Evolutionary conservation across 1,140 invertebrate genomes (phyloP).

Genomic region (Brachionus paranguensis): DNA sequence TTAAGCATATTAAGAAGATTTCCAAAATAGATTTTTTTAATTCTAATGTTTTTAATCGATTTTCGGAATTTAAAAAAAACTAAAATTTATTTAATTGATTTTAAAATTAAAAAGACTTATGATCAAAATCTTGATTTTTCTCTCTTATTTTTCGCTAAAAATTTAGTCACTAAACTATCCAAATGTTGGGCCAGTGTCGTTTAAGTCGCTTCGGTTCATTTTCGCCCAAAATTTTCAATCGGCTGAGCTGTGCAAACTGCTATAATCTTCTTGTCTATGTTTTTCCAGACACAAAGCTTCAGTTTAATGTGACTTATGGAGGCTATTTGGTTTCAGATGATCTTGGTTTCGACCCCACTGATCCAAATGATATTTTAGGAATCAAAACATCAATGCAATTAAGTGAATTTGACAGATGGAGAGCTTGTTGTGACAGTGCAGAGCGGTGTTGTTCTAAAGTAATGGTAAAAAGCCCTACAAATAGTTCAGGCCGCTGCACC

Average conservation of each 20-base stretch:
- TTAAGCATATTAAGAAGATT: too few species aligned
- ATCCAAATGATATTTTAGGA: not conserved
- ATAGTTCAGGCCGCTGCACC: not conserved
- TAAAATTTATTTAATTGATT: too few species aligned
- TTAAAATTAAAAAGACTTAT: not conserved
- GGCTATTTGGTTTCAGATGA: not conserved
- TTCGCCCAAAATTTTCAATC: not conserved
- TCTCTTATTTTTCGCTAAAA: not conserved
- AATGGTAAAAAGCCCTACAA: not conserved
- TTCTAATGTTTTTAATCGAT: too few species aligned
- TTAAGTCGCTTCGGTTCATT: slow-evolving; percentile 1
- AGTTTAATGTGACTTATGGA: not conserved
- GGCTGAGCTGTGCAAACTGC: slow-evolving; percentile 19
- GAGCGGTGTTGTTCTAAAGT: not conserved
- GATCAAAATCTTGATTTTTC: not conserved
- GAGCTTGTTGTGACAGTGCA: slow-evolving; percentile 15
- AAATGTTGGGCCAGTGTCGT: not conserved
- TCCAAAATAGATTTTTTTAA: too few species aligned
- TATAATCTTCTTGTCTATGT: slow-evolving; percentile 13
- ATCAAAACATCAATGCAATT: not conserved
- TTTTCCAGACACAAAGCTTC: not conserved
- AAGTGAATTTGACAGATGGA: slow-evolving; percentile 20
- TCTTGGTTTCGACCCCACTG: not conserved
- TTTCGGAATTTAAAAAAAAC: too few species aligned
- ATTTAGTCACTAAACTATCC: not conserved